phyloP scores from a whole-genome alignment of 2,888 invertebrate genomes.

The Poecilobothrus nobilitatus region DNA sequence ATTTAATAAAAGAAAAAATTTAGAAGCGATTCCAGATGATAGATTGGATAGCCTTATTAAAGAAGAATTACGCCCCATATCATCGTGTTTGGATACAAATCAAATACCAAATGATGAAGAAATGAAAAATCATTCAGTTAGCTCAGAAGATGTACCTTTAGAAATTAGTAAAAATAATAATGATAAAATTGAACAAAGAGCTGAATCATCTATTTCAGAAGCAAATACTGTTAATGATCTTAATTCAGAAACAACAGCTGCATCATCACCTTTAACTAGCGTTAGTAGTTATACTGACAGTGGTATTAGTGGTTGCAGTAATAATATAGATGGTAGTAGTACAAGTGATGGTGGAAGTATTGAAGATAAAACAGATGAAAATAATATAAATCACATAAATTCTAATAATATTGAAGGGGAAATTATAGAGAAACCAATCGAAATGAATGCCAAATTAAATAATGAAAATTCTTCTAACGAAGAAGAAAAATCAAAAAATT shows the following conservation, averaged over 20 bases:
- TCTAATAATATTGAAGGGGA: neutral
- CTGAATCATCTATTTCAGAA: neutral
- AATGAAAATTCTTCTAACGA: neutral
- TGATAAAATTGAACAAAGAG: slow-evolving; percentile 1
- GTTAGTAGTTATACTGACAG: neutral
- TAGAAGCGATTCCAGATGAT: neutral
- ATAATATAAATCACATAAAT: neutral
- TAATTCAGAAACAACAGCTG: neutral
- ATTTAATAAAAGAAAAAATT: neutral
- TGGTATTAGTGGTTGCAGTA: slow-evolving; percentile 7
- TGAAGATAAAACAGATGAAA: slow-evolving; percentile 2
- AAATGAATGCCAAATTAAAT: neutral
- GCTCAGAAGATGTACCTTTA: neutral
- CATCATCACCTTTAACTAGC: slow-evolving; percentile 7
- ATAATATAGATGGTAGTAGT: neutral
- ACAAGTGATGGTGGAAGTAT: neutral
- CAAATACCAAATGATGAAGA: neutral
- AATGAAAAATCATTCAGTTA: neutral
- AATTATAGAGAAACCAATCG: neutral
- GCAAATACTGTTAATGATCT: neutral
- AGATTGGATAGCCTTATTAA: neutral
- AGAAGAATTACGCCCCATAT: neutral
- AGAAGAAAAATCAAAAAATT: neutral
- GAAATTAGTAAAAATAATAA: neutral
- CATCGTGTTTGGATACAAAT: neutral